Evolutionary conservation across 2,113 vertebrate species (phyloP).

Genomic region (Etheostoma cragini): DNA sequence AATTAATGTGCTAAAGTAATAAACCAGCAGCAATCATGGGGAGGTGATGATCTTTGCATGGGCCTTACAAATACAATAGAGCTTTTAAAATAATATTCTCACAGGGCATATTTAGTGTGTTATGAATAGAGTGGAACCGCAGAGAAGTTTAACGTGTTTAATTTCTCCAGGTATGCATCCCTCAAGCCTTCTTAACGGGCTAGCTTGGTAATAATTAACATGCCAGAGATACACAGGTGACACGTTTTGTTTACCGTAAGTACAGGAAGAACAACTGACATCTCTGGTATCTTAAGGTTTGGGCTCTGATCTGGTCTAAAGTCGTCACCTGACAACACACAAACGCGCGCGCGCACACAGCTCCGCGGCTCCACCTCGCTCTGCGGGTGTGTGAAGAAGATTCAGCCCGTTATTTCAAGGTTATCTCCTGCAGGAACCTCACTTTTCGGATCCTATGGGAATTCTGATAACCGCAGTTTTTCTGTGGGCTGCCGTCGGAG

Average conservation of each 20-base stretch:
- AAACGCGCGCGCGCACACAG: conserved; percentile 26
- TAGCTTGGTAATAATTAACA: neutral
- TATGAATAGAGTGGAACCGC: neutral
- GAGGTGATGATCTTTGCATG: neutral
- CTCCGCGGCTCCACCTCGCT: conserved; percentile 58
- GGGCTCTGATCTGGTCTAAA: conserved; percentile 40
- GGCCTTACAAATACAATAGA: neutral
- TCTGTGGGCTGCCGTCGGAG: conserved; percentile 73
- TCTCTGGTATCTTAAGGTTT: conserved; percentile 29
- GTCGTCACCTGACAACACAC: conserved; percentile 70
- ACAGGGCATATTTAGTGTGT: neutral
- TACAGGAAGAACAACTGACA: conserved; percentile 10
- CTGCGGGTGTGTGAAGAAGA: conserved; percentile 45
- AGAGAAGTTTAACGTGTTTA: neutral
- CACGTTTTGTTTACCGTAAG: neutral
- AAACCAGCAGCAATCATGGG: neutral
- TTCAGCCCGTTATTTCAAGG: conserved; percentile 68
- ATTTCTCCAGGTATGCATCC: neutral
- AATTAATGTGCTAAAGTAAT: conserved; percentile 25
- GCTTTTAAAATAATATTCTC: neutral
- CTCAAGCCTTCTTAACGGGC: neutral
- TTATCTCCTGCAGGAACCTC: conserved; percentile 65
- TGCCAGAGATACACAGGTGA: neutral
- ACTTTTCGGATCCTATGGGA: conserved; percentile 68
- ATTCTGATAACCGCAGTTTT: conserved; percentile 57